A percentile compares a stretch with the other conserved stretches of the same genome.
phyloP scores from a whole-genome alignment of 2,113 vertebrate species.

The Triplophysa tibetana region DNA sequence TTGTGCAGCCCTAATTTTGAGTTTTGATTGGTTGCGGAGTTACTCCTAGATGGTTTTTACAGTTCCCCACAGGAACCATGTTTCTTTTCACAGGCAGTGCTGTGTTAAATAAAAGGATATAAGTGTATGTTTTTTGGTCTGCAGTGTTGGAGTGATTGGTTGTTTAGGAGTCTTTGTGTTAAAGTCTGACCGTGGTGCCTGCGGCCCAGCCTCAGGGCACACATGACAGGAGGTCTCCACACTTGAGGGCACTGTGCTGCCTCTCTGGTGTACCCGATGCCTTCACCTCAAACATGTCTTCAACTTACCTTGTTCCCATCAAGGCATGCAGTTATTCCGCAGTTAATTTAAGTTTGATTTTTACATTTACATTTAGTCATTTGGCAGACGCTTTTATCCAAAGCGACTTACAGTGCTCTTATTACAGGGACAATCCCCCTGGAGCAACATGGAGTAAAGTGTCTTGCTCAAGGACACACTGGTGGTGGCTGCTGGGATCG shows the following conservation, averaged over 20 bases:
- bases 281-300: background rate
- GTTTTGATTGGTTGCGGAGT: no score
- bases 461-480: no score
- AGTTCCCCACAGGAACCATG: background rate
- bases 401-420: no score
- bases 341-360: no score
- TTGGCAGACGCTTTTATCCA: no score
- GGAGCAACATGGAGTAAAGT: no score
- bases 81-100: background rate
- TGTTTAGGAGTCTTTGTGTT: constrained; percentile 1
- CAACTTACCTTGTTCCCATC: background rate
- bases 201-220: constrained; percentile 42
- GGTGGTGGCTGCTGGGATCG: no score
- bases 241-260: constrained; percentile 31
- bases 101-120: background rate
- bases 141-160: background rate
- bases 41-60: no score
- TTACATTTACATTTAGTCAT: no score
- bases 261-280: background rate
- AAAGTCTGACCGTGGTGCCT: constrained; percentile 13
- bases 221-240: constrained; percentile 35
- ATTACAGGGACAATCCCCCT: no score
- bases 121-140: background rate
- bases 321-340: background rate
- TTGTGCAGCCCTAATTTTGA: no score